Evolutionary conservation across 2,888 invertebrate genomes (phyloP).

Genomic region (Stictocephala bisonia): DNA sequence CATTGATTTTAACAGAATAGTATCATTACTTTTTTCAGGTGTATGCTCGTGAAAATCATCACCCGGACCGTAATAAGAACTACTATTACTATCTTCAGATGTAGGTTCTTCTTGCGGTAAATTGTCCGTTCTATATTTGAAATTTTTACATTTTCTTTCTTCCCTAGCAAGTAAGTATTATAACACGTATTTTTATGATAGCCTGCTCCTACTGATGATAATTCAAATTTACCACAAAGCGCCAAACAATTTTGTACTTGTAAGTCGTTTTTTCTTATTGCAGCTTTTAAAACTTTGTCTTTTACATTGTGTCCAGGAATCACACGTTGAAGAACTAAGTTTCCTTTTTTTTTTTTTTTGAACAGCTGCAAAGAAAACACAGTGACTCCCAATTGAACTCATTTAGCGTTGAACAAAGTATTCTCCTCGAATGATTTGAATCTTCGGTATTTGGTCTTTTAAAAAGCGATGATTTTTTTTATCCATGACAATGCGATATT

Average conservation of each 20-base stretch:
- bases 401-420: not conserved
- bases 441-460: not conserved
- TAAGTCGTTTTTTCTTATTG: not conserved
- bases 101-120: not conserved
- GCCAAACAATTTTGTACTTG: not conserved
- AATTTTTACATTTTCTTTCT: not conserved
- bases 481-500: constrained; percentile 4
- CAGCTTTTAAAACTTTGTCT: not conserved
- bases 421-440: not conserved
- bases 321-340: not conserved
- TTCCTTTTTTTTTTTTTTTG: not conserved
- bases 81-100: not conserved
- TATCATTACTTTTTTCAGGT: not conserved
- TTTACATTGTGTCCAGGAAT: not conserved
- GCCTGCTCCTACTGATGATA: not conserved
- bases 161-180: not conserved
- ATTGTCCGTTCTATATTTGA: not conserved
- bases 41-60: not conserved
- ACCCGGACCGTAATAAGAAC: not conserved
- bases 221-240: not conserved
- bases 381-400: not conserved
- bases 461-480: not conserved
- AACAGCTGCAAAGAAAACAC: not conserved
- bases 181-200: not conserved
- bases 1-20: not conserved